Conservation (phyloP, 2,888 invertebrate species). For the Strigamia maritima region DNA sequence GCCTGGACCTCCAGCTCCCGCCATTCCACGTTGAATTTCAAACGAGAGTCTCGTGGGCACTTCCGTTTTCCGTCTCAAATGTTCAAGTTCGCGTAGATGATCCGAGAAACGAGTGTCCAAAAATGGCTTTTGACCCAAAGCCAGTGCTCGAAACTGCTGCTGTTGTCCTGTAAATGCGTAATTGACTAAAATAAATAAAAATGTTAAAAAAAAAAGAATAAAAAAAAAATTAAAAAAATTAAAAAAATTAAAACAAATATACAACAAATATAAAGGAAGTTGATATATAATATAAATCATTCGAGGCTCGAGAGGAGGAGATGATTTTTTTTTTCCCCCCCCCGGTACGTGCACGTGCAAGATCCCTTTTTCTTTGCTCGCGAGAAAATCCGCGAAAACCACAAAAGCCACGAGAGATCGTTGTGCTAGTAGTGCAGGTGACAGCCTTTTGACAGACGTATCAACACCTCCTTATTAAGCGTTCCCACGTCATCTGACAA, state of each 20-base stretch:
- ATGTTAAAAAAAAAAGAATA: background rate
- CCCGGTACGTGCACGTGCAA: constrained; percentile 1
- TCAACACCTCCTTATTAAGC: constrained; percentile 35
- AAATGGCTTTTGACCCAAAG: constrained; percentile 73
- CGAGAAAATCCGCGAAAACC: constrained; percentile 29
- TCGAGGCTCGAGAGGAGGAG: background rate
- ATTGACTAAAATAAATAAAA: background rate
- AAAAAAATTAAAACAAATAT: background rate
- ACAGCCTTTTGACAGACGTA: constrained; percentile 29
- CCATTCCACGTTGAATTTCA: constrained; percentile 44
- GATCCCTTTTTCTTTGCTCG: background rate
- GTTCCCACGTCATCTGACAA: background rate
- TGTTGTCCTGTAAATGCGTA: constrained; percentile 67
- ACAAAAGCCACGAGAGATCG: constrained; percentile 33
- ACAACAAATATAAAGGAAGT: too few relatives aligned
- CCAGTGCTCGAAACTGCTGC: constrained; percentile 72
- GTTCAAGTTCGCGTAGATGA: constrained; percentile 67
- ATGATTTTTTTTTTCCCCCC: background rate
- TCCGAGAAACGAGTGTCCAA: constrained; percentile 67
- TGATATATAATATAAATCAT: background rate
- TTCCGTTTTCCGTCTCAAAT: constrained; percentile 62
- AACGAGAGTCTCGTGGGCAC: constrained; percentile 41
- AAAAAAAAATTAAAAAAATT: background rate
- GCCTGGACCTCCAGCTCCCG: constrained; percentile 39
- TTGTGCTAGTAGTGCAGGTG: constrained; percentile 1